A percentile compares a stretch with the other conserved stretches of the same genome.
Evolutionary conservation across 2,888 invertebrate genomes (phyloP).

Genomic region (Euzophera pinguis): DNA sequence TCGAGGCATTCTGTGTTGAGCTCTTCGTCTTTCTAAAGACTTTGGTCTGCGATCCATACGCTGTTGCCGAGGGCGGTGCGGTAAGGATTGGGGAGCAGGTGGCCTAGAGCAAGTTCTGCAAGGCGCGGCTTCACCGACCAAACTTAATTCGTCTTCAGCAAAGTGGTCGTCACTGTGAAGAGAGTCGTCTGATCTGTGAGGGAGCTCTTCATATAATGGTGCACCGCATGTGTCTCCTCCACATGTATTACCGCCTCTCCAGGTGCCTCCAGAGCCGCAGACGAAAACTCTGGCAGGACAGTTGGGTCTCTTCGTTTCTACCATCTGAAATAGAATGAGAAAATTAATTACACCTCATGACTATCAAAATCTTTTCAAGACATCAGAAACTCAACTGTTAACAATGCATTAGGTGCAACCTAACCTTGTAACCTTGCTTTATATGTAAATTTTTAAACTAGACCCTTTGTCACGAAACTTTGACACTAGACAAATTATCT

Average conservation of each 20-base stretch:
- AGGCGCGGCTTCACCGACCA: conserved; percentile 70
- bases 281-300: conserved; percentile 83
- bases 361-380: too few species aligned
- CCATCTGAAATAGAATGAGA: conserved; percentile 79
- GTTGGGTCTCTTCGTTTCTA: conserved; percentile 84
- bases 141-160: conserved; percentile 89
- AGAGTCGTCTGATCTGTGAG: conserved; percentile 80
- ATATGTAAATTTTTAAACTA: too few species aligned
- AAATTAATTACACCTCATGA: too few species aligned
- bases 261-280: conserved; percentile 78
- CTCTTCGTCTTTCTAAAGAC: conserved; percentile 73
- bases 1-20: conserved; percentile 65
- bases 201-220: conserved; percentile 90
- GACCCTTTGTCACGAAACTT: not conserved
- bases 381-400: too few species aligned
- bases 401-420: too few species aligned
- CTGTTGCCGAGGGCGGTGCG: conserved; percentile 81
- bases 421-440: too few species aligned
- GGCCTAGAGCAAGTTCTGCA: conserved; percentile 75
- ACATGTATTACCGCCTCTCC: conserved; percentile 78
- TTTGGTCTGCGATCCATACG: conserved; percentile 80
- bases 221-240: conserved; percentile 77
- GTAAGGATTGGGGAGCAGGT: conserved; percentile 67
- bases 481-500: not conserved
- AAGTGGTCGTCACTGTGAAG: conserved; percentile 90